phyloP scores from a whole-genome alignment of 2,113 vertebrate genomes.

The Herpetotheres cachinnans region DNA sequence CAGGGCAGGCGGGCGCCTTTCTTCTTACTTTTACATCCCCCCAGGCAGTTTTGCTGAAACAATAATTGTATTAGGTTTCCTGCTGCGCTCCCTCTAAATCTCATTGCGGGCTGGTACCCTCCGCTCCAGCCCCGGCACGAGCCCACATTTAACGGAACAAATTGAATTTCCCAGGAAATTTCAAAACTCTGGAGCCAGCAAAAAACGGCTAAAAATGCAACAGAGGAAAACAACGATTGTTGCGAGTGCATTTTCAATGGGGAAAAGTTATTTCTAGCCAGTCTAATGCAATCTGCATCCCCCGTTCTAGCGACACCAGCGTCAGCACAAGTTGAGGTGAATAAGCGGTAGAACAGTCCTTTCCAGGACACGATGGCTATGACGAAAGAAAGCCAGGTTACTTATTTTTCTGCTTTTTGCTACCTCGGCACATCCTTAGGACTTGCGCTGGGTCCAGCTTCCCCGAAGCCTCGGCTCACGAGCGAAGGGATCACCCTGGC shows the following conservation, averaged over 20 bases:
- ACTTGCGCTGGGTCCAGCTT: neutral
- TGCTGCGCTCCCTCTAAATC: neutral
- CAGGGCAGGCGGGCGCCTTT: accelerated
- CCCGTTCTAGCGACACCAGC: neutral
- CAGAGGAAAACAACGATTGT: neutral
- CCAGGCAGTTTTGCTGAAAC: neutral
- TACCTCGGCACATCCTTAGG: neutral
- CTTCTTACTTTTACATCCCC: neutral
- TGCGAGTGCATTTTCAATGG: neutral
- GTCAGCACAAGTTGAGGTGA: neutral
- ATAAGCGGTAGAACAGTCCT: accelerated
- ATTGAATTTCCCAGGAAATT: neutral
- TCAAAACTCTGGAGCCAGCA: neutral
- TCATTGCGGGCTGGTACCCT: neutral
- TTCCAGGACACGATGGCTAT: accelerated
- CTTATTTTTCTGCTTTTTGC: neutral
- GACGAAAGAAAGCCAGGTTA: accelerated
- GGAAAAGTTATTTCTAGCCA: neutral
- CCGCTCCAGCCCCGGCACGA: neutral
- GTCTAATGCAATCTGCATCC: neutral
- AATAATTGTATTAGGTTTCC: neutral
- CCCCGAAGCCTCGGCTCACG: too few species aligned
- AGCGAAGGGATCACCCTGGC: too few species aligned
- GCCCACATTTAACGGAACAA: neutral
- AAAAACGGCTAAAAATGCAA: neutral